phyloP scores from a whole-genome alignment of 2,797 vertebrate genomes.

The Urophycis tenuis region DNA sequence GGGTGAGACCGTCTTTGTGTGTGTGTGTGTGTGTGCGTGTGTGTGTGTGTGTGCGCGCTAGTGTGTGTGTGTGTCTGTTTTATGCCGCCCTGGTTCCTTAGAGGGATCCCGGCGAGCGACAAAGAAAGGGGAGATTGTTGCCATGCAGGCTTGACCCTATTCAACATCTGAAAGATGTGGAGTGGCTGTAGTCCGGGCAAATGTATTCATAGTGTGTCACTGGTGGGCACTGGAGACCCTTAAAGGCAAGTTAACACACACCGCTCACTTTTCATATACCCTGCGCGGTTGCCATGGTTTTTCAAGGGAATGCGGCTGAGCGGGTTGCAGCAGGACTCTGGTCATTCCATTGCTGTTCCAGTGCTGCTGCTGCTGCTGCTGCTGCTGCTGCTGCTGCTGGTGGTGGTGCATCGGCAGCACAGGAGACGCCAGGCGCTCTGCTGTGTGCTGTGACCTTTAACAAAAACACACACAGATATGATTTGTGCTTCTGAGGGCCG shows the following conservation, averaged over 20 bases:
- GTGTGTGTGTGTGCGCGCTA: constrained; percentile 44
- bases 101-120: constrained; percentile 51
- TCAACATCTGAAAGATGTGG: constrained; percentile 60
- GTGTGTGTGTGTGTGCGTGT: constrained; percentile 56
- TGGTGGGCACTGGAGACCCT: constrained; percentile 63
- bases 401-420: constrained; percentile 29
- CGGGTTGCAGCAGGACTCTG: constrained; percentile 64
- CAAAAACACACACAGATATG: neutral
- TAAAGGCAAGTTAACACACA: constrained; percentile 60
- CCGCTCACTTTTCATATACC: constrained; percentile 50
- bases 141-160: constrained; percentile 69
- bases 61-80: constrained; percentile 57
- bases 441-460: constrained; percentile 47
- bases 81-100: constrained; percentile 66
- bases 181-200: constrained; percentile 50
- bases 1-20: neutral
- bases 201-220: constrained; percentile 40
- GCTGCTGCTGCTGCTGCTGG: constrained; percentile 48
- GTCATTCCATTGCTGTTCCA: constrained; percentile 61
- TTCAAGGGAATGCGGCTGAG: constrained; percentile 64
- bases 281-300: constrained; percentile 66
- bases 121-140: constrained; percentile 66
- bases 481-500: neutral
- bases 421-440: constrained; percentile 40
- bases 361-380: too few species aligned